phyloP scores from a whole-genome alignment of 2,113 vertebrate species.

The Scartelaos histophorus region DNA sequence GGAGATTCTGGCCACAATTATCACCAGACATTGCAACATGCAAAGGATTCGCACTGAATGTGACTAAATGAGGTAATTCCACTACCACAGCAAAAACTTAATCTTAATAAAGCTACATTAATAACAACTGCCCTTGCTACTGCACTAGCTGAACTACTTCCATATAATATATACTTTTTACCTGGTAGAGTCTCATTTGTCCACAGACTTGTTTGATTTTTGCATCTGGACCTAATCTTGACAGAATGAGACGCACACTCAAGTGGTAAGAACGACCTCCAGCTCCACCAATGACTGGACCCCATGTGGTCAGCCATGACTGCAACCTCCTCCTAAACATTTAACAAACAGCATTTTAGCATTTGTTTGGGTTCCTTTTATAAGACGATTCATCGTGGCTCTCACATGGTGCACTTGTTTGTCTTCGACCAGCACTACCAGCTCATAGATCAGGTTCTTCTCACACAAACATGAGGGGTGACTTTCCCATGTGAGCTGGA shows the following conservation, averaged over 20 bases:
- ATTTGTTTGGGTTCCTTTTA: not conserved
- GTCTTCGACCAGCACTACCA: slow-evolving; percentile 45
- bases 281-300: slow-evolving; percentile 58
- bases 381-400: not conserved
- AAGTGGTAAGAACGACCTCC: slow-evolving; percentile 55
- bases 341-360: not conserved
- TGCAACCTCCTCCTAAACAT: slow-evolving; percentile 49
- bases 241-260: slow-evolving; percentile 61
- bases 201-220: slow-evolving; percentile 39
- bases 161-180: slow-evolving; percentile 13
- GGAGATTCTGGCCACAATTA: not conserved
- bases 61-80: too few species aligned
- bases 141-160: not conserved
- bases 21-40: not conserved
- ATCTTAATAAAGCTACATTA: not conserved
- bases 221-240: slow-evolving; percentile 39
- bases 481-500: not conserved
- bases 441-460: slow-evolving; percentile 57
- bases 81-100: not conserved
- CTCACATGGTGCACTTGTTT: slow-evolving; percentile 39
- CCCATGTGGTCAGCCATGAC: slow-evolving; percentile 22
- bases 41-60: not conserved
- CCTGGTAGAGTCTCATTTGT: slow-evolving; percentile 38
- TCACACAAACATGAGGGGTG: not conserved
- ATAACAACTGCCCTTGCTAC: not conserved